Conservation (phyloP, 2,113 vertebrate genomes). For the Seriola dumerili region DNA sequence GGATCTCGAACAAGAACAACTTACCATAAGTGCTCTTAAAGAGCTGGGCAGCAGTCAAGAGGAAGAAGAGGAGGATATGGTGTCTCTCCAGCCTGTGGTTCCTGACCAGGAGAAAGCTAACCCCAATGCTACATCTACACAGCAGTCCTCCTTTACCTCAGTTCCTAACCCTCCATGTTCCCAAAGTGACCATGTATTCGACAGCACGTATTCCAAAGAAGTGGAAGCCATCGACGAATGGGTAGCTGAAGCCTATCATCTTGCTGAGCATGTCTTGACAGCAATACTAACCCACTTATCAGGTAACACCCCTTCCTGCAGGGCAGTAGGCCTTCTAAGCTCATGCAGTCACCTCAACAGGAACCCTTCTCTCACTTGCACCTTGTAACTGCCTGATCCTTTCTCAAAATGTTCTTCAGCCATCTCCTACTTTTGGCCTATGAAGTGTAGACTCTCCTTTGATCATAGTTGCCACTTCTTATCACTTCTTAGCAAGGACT, state of each 20-base stretch:
- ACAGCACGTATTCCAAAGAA: conserved; percentile 77
- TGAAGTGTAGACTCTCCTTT: background rate
- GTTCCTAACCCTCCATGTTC: conserved; percentile 43
- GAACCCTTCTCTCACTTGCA: conserved; percentile 17
- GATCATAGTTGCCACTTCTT: background rate
- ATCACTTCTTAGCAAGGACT: background rate
- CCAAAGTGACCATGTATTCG: conserved; percentile 57
- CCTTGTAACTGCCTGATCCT: background rate
- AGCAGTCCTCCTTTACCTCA: conserved; percentile 46
- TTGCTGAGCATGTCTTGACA: conserved; percentile 86
- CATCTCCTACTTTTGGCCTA: background rate
- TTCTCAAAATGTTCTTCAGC: background rate
- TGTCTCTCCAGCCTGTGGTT: conserved; percentile 16
- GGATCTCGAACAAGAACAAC: conserved; percentile 88
- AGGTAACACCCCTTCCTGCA: conserved; percentile 86
- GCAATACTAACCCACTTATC: conserved; percentile 89
- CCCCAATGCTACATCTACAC: background rate
- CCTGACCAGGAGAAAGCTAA: conserved; percentile 30
- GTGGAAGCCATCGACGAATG: conserved; percentile 84
- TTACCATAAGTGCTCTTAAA: conserved; percentile 89
- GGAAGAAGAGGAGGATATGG: conserved; percentile 43
- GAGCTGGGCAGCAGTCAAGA: conserved; percentile 83
- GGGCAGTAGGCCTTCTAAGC: conserved; percentile 78
- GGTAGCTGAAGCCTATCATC: conserved; percentile 87
- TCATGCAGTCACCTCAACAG: conserved; percentile 63